Evolutionary conservation across 2,113 vertebrate species (phyloP).

Genomic region (Rhodinocichla rosea): DNA sequence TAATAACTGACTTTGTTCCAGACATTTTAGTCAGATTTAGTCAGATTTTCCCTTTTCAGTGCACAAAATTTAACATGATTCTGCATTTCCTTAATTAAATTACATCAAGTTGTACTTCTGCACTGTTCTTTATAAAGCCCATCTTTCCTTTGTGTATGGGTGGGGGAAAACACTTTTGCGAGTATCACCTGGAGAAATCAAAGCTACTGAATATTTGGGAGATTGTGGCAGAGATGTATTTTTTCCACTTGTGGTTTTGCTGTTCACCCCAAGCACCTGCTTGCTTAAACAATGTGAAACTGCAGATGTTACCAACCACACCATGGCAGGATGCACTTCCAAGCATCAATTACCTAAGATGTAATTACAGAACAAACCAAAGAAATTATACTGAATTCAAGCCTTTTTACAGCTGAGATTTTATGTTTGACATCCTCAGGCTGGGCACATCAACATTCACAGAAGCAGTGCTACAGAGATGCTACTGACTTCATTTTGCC

Average conservation of each 20-base stretch:
- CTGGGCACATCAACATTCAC: neutral
- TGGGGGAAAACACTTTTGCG: neutral
- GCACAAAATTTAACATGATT: neutral
- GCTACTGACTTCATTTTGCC: neutral
- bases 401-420: neutral
- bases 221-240: neutral
- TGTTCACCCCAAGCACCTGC: neutral
- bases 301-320: neutral
- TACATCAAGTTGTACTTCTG: neutral
- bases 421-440: neutral
- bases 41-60: neutral
- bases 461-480: neutral
- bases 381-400: neutral
- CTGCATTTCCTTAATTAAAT: neutral
- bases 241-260: neutral
- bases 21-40: neutral
- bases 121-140: neutral
- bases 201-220: neutral
- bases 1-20: neutral
- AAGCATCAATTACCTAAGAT: neutral
- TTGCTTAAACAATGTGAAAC: neutral
- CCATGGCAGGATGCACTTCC: neutral
- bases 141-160: fast-evolving
- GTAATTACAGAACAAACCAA: neutral
- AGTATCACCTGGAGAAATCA: neutral